Conservation (phyloP, 2,113 vertebrate species). For the western clawed frog (Xenopus tropicalis) region UCB_Xtro_10.0 CM004451.2:50465501-50466000, state of each 20-base stretch:
- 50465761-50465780: slow-evolving; percentile 58
- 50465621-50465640: slow-evolving; percentile 74
- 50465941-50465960: too few species aligned
- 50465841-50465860: too few species aligned
- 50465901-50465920: too few species aligned
- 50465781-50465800: slow-evolving; percentile 37
- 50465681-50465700: slow-evolving; percentile 59
- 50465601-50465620: slow-evolving; percentile 51
- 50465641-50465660: slow-evolving; percentile 88
- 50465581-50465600: slow-evolving; percentile 64
- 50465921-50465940: too few species aligned
- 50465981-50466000: too few species aligned
- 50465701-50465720: slow-evolving; percentile 51
- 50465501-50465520: slow-evolving; percentile 36
- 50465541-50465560: slow-evolving; percentile 53
- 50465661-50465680: slow-evolving; percentile 98
- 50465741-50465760: slow-evolving; percentile 31
- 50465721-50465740: slow-evolving; percentile 56
- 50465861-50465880: too few species aligned
- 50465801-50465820: too few species aligned
- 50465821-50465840: too few species aligned
- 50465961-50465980: too few species aligned
- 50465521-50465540: slow-evolving; percentile 45
- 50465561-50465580: slow-evolving; percentile 64
- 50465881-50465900: too few species aligned